These are phyloP conservation scores for Apis mellifera DNA, from an alignment of 1,140 invertebrate species.

Conservation along the genomic window DNA sequence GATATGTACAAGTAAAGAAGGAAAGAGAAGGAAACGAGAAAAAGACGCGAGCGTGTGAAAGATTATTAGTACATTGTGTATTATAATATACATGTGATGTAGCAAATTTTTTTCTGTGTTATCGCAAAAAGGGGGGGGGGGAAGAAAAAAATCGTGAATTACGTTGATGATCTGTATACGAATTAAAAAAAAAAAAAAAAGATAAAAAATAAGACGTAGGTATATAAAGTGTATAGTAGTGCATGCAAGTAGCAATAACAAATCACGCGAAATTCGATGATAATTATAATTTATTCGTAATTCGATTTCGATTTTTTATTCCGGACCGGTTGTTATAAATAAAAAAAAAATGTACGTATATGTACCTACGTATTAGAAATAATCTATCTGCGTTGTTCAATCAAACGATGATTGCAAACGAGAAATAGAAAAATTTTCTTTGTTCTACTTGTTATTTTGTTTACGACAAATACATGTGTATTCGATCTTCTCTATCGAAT, in stretches of 20 bases:
- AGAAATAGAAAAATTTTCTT: neutral
- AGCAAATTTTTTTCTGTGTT: neutral
- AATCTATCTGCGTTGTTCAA: neutral
- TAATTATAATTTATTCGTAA: neutral
- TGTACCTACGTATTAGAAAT: neutral
- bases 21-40: neutral
- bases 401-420: neutral
- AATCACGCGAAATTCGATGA: neutral
- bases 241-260: neutral
- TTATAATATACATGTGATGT: neutral
- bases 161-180: conserved; percentile 6
- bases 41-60: neutral
- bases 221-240: neutral
- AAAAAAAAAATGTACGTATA: neutral
- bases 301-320: conserved; percentile 7
- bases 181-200: neutral
- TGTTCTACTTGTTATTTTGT: neutral
- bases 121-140: too few species aligned
- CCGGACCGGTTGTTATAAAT: too few species aligned
- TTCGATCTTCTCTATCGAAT: neutral
- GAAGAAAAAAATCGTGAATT: neutral
- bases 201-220: neutral
- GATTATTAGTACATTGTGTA: conserved; percentile 17
- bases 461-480: neutral
- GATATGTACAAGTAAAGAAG: neutral